These are phyloP conservation scores for Periphyllus acericola DNA, from an alignment of 2,888 invertebrate genomes.

Conservation along the genomic window DNA sequence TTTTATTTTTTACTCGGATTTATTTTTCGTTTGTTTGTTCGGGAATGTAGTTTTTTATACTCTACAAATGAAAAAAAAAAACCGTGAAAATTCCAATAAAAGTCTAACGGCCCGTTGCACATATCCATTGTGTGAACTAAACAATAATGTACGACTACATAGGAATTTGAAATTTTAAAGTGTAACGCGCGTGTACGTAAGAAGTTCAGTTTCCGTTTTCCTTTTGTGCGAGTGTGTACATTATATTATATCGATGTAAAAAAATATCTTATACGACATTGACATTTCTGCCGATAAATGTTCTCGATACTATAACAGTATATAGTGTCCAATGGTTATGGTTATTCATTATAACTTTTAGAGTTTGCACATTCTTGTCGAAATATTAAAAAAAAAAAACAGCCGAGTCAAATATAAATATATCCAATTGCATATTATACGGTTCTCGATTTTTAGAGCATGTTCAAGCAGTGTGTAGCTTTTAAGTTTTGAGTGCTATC, in stretches of 20 bases:
- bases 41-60: conserved; percentile 4
- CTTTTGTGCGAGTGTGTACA: background rate
- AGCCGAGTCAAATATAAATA: too few relatives aligned
- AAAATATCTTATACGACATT: background rate
- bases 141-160: conserved; percentile 17
- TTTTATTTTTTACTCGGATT: conserved; percentile 3
- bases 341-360: background rate
- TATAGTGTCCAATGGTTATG: background rate
- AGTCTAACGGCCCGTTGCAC: conserved; percentile 16
- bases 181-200: background rate
- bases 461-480: too few relatives aligned
- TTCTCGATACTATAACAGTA: background rate
- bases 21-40: conserved; percentile 27
- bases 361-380: too few relatives aligned
- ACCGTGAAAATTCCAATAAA: conserved; percentile 42
- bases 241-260: background rate
- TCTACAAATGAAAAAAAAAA: conserved; percentile 16
- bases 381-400: too few relatives aligned
- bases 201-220: background rate
- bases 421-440: too few relatives aligned
- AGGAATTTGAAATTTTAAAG: conserved; percentile 1
- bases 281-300: background rate
- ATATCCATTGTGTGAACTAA: background rate
- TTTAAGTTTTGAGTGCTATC: too few relatives aligned
- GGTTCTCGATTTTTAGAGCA: too few relatives aligned